Evolutionary conservation across 2,888 invertebrate species (phyloP), one percentile per base, ranked within the genome.

Genomic region (Agrotis puta): DNA sequence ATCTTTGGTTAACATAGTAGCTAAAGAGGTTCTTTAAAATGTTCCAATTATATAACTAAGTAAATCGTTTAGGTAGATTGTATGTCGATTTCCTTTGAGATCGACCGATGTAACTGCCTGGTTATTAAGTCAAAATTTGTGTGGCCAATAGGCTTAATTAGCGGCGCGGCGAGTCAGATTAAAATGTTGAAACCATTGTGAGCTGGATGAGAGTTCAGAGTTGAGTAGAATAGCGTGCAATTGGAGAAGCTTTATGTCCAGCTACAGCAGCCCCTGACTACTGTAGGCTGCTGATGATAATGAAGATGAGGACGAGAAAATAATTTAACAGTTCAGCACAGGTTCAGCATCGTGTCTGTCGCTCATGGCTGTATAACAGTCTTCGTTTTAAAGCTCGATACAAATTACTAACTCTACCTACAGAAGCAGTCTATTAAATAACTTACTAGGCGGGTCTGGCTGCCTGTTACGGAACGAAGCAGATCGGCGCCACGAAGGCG

Each of bases 401-500:
- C 27, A 27, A 13, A 54, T 54, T 13, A 54, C 54, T n/a, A 54
- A 54, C 18, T 54, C 16, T 16, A 3, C n/a, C n/a, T 56, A 56
- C n/a, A n/a, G n/a, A 56, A 56, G 33, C 33, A n/a, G 33, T 56
- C 56, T 56, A 20, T 56, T 56, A 1, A 24, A 39, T 16, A 20
- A 69, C 95, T 94, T 76, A 94, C 94, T 90, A 69, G 89, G 82
- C 18, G 89, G 70, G 53, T 95, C 95, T 69, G 91, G 90, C 64
- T 93, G 93, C 66, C 91, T 88, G 79, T 87, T 92, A 22, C 95
- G 87, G 88, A 95, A 93, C 9, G 94, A 94, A 5, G 93, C 92
- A 3, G 94, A 93, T 5, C 95, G 88, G 0, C 96, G 92, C 96
- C 96, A 96, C 6, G 95, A 94, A 0, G 95, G 95, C n/a, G 93